Base-by-base conservation (phyloP, 1,140 invertebrate genomes). In the Pseudomyrmex gracilis region DNA sequence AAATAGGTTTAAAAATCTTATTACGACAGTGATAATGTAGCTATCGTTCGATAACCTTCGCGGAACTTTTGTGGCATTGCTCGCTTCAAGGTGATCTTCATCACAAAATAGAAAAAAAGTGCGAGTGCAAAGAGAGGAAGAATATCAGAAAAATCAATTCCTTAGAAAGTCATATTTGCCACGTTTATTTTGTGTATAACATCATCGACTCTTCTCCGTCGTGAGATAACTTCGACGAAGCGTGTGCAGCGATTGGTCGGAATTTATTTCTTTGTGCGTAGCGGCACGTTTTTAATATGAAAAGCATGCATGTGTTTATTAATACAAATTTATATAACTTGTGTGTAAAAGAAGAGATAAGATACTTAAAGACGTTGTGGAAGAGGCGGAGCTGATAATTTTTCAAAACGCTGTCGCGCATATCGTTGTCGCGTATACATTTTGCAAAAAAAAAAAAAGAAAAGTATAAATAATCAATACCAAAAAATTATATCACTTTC, bases 21-120 rank as follows among this genome's bases (percentile, higher is more conserved):
- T 80, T 80, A 22, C 76, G 66, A 58, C 55, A 71, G 66, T 47
- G 76, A 80, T 80, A 80, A 71, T 71, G 66, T 60, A 60, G 66
- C 15, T 80, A 58, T 80, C 76, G 2, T 71, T 55, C 2, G 76
- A 80, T 80, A 80, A 80, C 76, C 76, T 49, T 71, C 34, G 34
- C 7, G 24, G 64, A 22, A 71, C 64, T 71, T n/a, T 80, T 20
- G 43, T 47, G 53, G 20, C 53, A 58, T 71, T 47, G 66, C 43
- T 57, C 34, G 64, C 53, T 49, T 34, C 53, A 80, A 71, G 66
- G 66, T 80, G 53, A 80, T 80, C 64, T 47, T 49, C 20, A 58
- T 58, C 51, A 49, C 34, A 71, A 71, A 58, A 58, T 17, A 70
- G 13, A 12, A 70, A 80, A 58, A 80, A 12, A 71, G 20, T 57